These are phyloP conservation scores for Rhodophaea formosa DNA, from an alignment of 2,888 invertebrate species.

Conservation along the genomic window DNA sequence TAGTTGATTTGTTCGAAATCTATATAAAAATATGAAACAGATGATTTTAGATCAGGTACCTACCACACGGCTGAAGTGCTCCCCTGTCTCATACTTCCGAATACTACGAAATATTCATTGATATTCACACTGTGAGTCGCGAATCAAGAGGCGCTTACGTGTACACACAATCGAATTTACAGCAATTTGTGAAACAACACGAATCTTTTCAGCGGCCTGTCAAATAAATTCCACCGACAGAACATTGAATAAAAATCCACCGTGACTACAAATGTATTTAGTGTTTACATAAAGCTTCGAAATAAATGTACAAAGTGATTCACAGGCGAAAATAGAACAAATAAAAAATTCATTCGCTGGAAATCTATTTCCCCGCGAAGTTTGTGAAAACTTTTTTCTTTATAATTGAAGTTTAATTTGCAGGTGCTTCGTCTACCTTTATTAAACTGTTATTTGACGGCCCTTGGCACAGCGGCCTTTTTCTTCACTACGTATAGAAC, in stretches of 20 bases:
- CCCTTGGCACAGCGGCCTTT: too few species aligned
- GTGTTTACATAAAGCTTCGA: slow-evolving; percentile 17
- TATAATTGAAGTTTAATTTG: slow-evolving; percentile 2
- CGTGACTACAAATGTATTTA: slow-evolving; percentile 20
- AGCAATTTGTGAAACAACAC: slow-evolving; percentile 31
- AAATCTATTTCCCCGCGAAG: background rate
- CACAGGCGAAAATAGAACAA: background rate
- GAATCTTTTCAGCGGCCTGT: slow-evolving; percentile 32
- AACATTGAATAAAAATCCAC: slow-evolving; percentile 26
- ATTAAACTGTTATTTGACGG: background rate
- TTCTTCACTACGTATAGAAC: too few species aligned
- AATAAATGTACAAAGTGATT: slow-evolving; percentile 23
- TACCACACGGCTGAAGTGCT: too few species aligned
- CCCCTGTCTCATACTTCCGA: background rate
- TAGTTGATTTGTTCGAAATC: too few species aligned
- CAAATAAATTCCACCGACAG: slow-evolving; percentile 35
- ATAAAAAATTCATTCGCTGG: background rate
- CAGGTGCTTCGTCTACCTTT: background rate
- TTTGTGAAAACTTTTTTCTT: slow-evolving; percentile 9
- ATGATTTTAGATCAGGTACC: too few species aligned
- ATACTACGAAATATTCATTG: slow-evolving; percentile 3
- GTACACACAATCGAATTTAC: slow-evolving; percentile 18
- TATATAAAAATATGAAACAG: too few species aligned
- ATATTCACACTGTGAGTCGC: slow-evolving; percentile 30
- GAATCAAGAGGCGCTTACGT: slow-evolving; percentile 22